Conservation (phyloP, 2,797 vertebrate genomes). For the Arnoldichthys spilopterus region DNA sequence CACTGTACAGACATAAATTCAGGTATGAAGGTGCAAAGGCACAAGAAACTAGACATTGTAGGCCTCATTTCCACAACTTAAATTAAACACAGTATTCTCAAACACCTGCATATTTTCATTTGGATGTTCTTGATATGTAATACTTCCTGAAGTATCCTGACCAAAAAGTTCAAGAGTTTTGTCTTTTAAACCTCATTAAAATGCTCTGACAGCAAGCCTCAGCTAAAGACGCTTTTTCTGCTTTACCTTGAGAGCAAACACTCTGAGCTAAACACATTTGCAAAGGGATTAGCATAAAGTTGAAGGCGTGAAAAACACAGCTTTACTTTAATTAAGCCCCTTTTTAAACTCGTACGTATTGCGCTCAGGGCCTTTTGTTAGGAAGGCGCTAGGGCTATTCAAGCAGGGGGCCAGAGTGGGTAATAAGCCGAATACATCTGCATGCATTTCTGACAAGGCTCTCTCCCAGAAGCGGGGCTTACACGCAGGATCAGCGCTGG, state of each 20-base stretch:
- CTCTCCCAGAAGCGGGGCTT: constrained; percentile 44
- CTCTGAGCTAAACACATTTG: constrained; percentile 44
- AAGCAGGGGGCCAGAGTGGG: constrained; percentile 39
- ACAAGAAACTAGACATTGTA: neutral
- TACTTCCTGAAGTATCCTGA: neutral
- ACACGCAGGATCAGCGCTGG: constrained; percentile 45
- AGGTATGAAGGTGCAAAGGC: no score
- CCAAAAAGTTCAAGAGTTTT: neutral
- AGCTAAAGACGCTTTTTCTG: neutral
- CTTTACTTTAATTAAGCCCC: constrained; percentile 46
- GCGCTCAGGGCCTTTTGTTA: constrained; percentile 27
- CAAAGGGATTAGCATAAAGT: constrained; percentile 50
- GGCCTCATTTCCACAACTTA: neutral
- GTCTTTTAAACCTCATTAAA: constrained; percentile 13
- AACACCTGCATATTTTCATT: neutral
- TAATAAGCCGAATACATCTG: constrained; percentile 54
- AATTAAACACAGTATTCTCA: neutral
- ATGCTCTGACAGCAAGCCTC: constrained; percentile 7
- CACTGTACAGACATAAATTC: no score
- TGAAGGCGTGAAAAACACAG: constrained; percentile 39
- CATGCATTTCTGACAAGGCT: constrained; percentile 48
- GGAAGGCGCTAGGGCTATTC: constrained; percentile 39
- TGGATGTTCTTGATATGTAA: neutral
- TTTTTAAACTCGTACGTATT: constrained; percentile 32
- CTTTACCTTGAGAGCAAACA: constrained; percentile 44